Evolutionary conservation across 1,140 invertebrate genomes (phyloP).

Genomic region (Chelonus insularis): DNA sequence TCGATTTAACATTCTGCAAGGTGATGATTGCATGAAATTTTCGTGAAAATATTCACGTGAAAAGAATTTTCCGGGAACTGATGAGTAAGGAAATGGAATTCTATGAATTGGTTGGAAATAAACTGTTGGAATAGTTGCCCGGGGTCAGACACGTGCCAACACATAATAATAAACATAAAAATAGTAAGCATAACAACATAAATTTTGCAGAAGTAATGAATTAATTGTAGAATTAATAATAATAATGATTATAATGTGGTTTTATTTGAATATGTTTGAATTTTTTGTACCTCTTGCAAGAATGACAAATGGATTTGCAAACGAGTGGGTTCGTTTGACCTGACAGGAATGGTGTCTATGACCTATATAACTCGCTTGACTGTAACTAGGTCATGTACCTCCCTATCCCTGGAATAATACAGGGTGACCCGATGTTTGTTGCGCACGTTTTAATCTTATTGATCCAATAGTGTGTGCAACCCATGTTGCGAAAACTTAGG

Average conservation of each 20-base stretch:
- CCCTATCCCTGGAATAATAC: slow-evolving; percentile 57
- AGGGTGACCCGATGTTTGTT: slow-evolving; percentile 44
- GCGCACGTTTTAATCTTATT: slow-evolving; percentile 28
- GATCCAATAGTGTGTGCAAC: slow-evolving; percentile 18
- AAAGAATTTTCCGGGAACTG: too few species aligned
- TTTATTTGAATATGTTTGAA: too few species aligned
- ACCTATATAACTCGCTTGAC: slow-evolving; percentile 55
- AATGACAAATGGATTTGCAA: neutral
- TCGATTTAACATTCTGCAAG: too few species aligned
- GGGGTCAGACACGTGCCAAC: slow-evolving; percentile 4
- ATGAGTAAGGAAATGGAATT: too few species aligned
- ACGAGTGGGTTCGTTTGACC: slow-evolving; percentile 24
- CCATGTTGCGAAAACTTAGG: neutral
- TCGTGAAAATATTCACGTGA: too few species aligned
- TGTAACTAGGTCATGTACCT: slow-evolving; percentile 57
- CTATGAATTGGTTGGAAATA: neutral
- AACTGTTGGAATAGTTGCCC: slow-evolving; percentile 1
- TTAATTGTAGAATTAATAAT: too few species aligned
- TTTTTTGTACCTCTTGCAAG: too few species aligned
- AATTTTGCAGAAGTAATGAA: too few species aligned
- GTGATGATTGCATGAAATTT: too few species aligned
- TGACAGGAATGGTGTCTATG: slow-evolving; percentile 52
- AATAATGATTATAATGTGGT: too few species aligned
- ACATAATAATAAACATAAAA: neutral
- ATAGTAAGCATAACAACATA: too few species aligned